Evolutionary conservation across 1,140 invertebrate species (phyloP), one percentile per base, ranked within the genome.

Genomic region (Mactra quadrangularis): DNA sequence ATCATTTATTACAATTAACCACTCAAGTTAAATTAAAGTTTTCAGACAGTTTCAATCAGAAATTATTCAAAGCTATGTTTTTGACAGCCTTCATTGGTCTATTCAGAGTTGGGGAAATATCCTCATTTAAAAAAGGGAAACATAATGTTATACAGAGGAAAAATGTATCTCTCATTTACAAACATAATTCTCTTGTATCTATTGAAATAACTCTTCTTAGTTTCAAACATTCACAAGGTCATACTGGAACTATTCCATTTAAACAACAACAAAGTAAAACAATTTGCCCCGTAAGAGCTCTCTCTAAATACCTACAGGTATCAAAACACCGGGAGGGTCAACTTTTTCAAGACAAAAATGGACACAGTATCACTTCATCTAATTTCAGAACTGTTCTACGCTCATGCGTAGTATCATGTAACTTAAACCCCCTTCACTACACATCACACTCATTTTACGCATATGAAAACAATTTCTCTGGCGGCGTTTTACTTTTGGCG

Each of bases 391-490:
- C 53, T 3, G 22, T 76, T 4, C 38, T 76, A 7, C 41, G 41
- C 3, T 9, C 29, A 22, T 74, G 70, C 25, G 35, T 60, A 22
- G 1, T 45, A 0, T 15, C 3, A 47, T 59, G 57, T 31, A 59
- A 76, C 50, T 38, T 76, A 13, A 29, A 62, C 29, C 57, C 74
- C 11, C n/a, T 3, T 9, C 15, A 45, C 7, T 76, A 62, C 59
- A 76, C 74, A 45, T 6, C 57, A 9, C 74, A 76, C 29, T 76
- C 57, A 9, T 76, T 76, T n/a, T 38, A 41, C 47, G 59, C 74
- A 22, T 25, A 76, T 62, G 19, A 3, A 15, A 22, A 27, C 19
- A 59, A 76, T 7, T 35, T 76, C 25, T 11, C 55, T n/a, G n/a
- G n/a, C n/a, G n/a, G n/a, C n/a, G n/a, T n/a, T n/a, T n/a, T n/a